A percentile compares a stretch with the other conserved stretches of the same genome.
Conservation (phyloP, 2,113 vertebrate genomes). For the Eurystomus gularis region DNA sequence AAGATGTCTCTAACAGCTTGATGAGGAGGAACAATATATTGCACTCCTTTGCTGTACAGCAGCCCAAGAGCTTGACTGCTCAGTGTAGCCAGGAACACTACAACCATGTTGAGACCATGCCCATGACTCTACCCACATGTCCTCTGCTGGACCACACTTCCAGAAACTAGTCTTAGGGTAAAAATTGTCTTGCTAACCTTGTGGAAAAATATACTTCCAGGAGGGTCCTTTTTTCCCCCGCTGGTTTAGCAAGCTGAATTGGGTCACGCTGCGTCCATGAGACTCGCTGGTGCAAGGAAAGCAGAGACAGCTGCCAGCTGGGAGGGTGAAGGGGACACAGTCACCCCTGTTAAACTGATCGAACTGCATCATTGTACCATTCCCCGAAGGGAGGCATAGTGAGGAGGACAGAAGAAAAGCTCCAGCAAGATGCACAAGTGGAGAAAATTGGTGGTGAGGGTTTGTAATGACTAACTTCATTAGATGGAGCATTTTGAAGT, state of each 20-base stretch:
- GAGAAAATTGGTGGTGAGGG: not conserved
- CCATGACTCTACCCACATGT: not conserved
- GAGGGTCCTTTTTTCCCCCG: not conserved
- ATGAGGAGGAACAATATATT: not conserved
- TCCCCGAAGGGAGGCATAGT: not conserved
- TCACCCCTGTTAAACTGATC: not conserved
- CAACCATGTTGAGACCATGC: rapidly evolving
- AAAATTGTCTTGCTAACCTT: not conserved
- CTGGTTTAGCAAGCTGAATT: not conserved
- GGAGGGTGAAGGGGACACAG: not conserved
- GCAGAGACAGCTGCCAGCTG: not conserved
- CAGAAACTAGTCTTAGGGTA: not conserved
- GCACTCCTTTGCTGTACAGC: not conserved
- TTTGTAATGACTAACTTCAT: not conserved
- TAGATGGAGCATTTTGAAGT: not conserved
- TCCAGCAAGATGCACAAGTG: not conserved
- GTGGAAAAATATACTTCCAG: not conserved
- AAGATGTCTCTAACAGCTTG: too few species aligned
- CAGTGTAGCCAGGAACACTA: not conserved
- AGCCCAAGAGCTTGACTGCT: not conserved
- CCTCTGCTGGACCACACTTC: not conserved
- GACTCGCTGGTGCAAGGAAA: not conserved
- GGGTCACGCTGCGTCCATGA: not conserved
- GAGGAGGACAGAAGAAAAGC: not conserved
- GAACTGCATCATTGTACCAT: not conserved